These are phyloP conservation scores for Hyles euphorbiae DNA, from an alignment of 1,140 invertebrate genomes.

Conservation along the genomic window DNA sequence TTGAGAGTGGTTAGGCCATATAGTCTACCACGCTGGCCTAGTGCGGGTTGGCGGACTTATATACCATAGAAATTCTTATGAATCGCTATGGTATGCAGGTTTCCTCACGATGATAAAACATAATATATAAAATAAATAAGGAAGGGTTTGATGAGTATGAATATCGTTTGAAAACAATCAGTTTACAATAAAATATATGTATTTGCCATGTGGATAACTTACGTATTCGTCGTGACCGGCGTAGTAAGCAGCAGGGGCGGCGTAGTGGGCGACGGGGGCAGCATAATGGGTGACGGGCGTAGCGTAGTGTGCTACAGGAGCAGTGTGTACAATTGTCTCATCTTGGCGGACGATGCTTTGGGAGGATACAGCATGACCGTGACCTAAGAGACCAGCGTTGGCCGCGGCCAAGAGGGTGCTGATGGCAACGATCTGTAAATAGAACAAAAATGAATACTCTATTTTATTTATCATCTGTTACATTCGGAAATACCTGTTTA, in stretches of 20 bases:
- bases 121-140: too few relatives aligned
- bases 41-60: too few relatives aligned
- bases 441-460: neutral
- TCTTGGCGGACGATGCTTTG: constrained; percentile 37
- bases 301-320: constrained; percentile 30
- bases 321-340: constrained; percentile 15
- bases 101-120: too few relatives aligned
- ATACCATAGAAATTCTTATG: too few relatives aligned
- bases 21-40: too few relatives aligned
- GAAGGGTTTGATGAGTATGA: too few relatives aligned
- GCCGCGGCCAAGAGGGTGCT: constrained; percentile 26
- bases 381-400: constrained; percentile 24
- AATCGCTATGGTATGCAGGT: too few relatives aligned
- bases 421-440: constrained; percentile 26
- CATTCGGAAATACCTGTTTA: too few relatives aligned
- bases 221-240: constrained; percentile 13
- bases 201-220: neutral
- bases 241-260: constrained; percentile 12
- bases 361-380: constrained; percentile 20
- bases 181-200: neutral
- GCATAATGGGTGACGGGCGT: constrained; percentile 24
- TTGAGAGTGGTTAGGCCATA: too few relatives aligned
- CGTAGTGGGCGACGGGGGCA: constrained; percentile 21
- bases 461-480: too few relatives aligned
- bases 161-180: too few relatives aligned